Base-by-base conservation (phyloP, 2,888 invertebrate genomes). In the Pseudococcus viburni region DNA sequence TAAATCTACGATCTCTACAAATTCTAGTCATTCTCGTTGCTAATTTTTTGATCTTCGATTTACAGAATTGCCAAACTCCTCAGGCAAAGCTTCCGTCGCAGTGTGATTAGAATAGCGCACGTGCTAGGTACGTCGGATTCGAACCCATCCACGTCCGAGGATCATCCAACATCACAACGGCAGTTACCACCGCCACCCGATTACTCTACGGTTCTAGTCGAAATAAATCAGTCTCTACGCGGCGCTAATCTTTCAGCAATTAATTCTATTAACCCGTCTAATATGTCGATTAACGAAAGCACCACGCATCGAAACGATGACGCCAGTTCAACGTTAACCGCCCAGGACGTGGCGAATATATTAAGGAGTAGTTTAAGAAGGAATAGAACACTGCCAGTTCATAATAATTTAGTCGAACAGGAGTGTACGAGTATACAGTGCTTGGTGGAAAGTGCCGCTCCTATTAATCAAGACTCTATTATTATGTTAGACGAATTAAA, bases 31-130 rank as follows among this genome's bases (percentile, higher is more conserved):
- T 3, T 33, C 26, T 33, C 3, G n/a, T 33, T 33, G 3, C 26
- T 33, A 33, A 33, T 2, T 33, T 33, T n/a, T 33, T 33, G 3
- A 33, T 33, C 26, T 33, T 2, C 26, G 26, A 33, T 33, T 33
- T 3, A 3, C 26, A 92, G 96, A 64, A 93, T 97, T 89, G 95
- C 95, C 8, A 95, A 95, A 91, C 93, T 95, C 90, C 91, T 95
- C 46, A 93, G 96, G 0, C 95, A 96, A 91, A 96, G 96, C 90
- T 94, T 97, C 85, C 92, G 96, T 51, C 93, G 96, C 88, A 96
- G 96, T 91, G 95, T 96, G 85, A 92, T 97, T 89, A 93, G 96
- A 15, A 92, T 96, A 33, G 89, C 90, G 85, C 89, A 89, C 86
- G 90, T 89, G 39, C 89, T 90, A 48, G 90, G 90, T 12, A 73